Evolutionary conservation across 2,797 vertebrate genomes (phyloP).

Genomic region (Sebastes kiyomatsui): DNA sequence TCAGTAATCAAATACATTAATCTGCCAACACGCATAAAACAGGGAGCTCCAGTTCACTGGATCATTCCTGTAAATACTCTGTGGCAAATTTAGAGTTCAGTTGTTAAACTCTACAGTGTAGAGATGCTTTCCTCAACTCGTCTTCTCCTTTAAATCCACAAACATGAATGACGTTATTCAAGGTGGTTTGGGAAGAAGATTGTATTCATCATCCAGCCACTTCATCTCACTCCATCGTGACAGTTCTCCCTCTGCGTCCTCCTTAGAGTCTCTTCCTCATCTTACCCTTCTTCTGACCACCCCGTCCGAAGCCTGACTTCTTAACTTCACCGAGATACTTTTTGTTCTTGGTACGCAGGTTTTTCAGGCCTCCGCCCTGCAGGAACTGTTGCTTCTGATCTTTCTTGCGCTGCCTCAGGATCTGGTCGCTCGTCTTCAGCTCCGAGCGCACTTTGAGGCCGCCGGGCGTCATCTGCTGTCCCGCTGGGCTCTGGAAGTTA

Average conservation of each 20-base stretch:
- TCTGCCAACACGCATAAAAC: neutral
- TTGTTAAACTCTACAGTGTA: neutral
- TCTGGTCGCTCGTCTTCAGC: slow-evolving; percentile 91
- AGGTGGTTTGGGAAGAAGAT: neutral
- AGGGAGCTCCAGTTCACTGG: neutral
- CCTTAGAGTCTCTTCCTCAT: slow-evolving; percentile 71
- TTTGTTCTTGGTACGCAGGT: slow-evolving; percentile 80
- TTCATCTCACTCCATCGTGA: neutral
- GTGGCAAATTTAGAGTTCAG: neutral
- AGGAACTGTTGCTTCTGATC: slow-evolving; percentile 89
- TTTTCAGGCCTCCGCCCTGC: slow-evolving; percentile 89
- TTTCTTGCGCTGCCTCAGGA: slow-evolving; percentile 90
- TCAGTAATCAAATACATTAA: neutral
- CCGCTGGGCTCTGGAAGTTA: slow-evolving; percentile 10
- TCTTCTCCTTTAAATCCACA: slow-evolving; percentile 3
- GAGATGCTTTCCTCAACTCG: neutral
- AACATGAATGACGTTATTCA: neutral
- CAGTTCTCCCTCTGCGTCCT: neutral
- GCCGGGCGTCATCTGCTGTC: slow-evolving; percentile 23
- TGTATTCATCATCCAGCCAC: neutral
- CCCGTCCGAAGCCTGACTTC: slow-evolving; percentile 89
- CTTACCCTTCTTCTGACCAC: slow-evolving; percentile 87
- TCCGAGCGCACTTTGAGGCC: slow-evolving; percentile 80
- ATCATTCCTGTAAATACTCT: neutral
- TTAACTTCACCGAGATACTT: slow-evolving; percentile 84